phyloP scores from a whole-genome alignment of 2,113 vertebrate genomes.

The Desmodus rotundus region DNA sequence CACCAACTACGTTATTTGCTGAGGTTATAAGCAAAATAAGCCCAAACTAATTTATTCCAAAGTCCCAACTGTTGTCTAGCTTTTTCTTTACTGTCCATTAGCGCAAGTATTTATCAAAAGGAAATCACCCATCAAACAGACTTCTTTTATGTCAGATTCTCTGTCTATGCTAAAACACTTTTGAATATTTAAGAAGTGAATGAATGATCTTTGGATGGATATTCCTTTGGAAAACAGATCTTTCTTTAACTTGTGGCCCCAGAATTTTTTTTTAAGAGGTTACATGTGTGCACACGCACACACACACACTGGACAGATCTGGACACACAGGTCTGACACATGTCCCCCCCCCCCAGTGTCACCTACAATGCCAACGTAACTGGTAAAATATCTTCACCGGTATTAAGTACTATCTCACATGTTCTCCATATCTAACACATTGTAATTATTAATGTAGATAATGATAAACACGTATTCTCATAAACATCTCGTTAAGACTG shows the following conservation, averaged over 20 bases:
- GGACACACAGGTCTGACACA: neutral
- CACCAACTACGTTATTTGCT: neutral
- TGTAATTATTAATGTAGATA: constrained; percentile 1
- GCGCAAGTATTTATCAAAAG: neutral
- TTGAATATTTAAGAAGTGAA: neutral
- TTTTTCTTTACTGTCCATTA: neutral
- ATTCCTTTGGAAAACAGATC: neutral
- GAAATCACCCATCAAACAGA: neutral
- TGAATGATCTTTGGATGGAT: neutral
- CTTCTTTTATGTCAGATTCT: neutral
- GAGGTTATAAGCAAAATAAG: neutral
- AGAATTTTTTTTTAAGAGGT: neutral
- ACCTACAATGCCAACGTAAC: neutral
- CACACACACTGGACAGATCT: neutral
- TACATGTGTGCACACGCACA: neutral
- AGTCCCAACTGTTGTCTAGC: neutral
- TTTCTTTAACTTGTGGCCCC: neutral
- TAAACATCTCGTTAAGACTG: neutral
- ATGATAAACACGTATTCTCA: neutral
- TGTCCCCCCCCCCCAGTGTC: neutral
- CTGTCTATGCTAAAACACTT: neutral
- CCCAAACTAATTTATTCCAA: neutral
- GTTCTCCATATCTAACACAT: neutral
- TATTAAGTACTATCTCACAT: neutral
- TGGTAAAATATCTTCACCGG: neutral